These are phyloP conservation scores for Acheta domesticus DNA, from an alignment of 2,888 invertebrate genomes.

Conservation along the genomic window DNA sequence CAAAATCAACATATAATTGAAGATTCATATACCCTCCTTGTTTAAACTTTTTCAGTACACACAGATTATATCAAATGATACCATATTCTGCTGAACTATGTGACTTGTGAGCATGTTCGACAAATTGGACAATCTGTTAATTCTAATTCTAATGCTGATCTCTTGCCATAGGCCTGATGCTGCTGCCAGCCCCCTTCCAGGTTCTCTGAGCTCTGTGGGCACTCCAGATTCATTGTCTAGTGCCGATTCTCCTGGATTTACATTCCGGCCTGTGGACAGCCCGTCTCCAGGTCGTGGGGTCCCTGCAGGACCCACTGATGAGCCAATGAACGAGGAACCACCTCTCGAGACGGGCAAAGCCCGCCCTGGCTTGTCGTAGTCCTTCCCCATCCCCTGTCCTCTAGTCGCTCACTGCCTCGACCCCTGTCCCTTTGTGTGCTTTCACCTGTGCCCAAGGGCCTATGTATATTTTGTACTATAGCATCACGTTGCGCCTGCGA, in stretches of 20 bases:
- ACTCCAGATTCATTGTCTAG: constrained; percentile 61
- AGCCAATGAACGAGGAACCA: constrained; percentile 46
- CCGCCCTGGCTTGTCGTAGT: not conserved
- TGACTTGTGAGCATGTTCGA: too few relatives aligned
- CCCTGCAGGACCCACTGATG: constrained; percentile 41
- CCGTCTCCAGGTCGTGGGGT: constrained; percentile 51
- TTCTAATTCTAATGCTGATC: too few relatives aligned
- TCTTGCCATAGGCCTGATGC: constrained; percentile 32
- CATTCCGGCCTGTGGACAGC: constrained; percentile 55
- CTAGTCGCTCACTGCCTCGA: constrained; percentile 8
- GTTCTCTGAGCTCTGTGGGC: constrained; percentile 56
- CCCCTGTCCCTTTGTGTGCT: not conserved
- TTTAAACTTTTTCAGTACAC: too few relatives aligned
- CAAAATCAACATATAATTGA: too few relatives aligned
- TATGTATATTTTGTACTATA: constrained; percentile 18
- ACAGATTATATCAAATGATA: too few relatives aligned
- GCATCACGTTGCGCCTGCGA: not conserved
- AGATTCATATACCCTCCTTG: too few relatives aligned
- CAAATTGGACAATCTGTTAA: too few relatives aligned
- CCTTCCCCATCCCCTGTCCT: not conserved
- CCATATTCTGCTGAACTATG: too few relatives aligned
- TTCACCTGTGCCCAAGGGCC: constrained; percentile 6
- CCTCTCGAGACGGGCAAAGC: constrained; percentile 42
- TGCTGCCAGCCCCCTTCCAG: constrained; percentile 52
- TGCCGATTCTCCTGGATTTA: constrained; percentile 58